Conservation (phyloP, 1,140 invertebrate genomes). For the Aphaenogaster floridana region DNA sequence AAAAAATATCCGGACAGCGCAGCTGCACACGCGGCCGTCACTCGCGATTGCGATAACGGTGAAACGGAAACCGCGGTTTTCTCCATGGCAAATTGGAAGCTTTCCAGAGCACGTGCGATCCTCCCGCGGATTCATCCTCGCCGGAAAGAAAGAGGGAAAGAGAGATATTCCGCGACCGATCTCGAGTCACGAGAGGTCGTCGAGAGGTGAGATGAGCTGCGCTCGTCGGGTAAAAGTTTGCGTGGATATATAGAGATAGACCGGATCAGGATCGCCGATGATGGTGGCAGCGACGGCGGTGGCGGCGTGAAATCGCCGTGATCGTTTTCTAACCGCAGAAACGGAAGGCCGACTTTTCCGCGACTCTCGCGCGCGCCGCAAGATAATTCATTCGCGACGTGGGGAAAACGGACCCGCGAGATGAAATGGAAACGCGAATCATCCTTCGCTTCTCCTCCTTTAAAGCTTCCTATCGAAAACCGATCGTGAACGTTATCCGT, state of each 20-base stretch:
- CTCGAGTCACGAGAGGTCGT: constrained; percentile 37
- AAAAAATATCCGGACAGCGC: neutral
- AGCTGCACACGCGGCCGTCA: neutral
- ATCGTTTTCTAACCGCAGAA: constrained; percentile 61
- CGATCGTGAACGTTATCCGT: neutral
- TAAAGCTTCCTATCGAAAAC: neutral
- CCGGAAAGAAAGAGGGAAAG: neutral
- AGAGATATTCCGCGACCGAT: neutral
- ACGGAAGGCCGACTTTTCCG: constrained; percentile 57
- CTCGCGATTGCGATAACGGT: constrained; percentile 41
- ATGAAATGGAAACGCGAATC: constrained; percentile 20
- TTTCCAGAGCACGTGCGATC: constrained; percentile 15
- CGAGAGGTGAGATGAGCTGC: constrained; percentile 30
- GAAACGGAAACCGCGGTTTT: constrained; percentile 48
- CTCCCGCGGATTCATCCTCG: neutral
- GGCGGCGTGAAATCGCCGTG: constrained; percentile 32
- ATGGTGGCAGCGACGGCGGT: neutral
- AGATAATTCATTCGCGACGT: constrained; percentile 19
- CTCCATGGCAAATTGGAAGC: constrained; percentile 20
- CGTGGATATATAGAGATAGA: constrained; percentile 2
- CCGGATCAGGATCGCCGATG: neutral
- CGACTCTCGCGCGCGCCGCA: constrained; percentile 36
- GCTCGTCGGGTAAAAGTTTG: constrained; percentile 30
- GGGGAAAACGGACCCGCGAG: neutral
- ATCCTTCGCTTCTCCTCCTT: no score